Base-by-base conservation (phyloP, 2,113 vertebrate genomes). In the Notothenia rossii region DNA sequence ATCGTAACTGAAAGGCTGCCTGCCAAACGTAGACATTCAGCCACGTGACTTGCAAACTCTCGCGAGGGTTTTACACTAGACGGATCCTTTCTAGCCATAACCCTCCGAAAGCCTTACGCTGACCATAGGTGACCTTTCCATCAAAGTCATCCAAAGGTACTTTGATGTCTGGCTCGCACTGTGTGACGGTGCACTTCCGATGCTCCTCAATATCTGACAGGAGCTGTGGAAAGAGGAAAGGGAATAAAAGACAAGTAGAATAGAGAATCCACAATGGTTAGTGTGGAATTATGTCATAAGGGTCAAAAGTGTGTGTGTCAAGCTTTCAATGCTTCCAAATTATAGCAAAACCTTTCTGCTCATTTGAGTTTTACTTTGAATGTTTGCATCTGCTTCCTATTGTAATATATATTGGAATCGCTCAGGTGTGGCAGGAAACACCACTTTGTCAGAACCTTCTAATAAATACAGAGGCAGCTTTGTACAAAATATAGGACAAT, bases 131-230 rank as follows among this genome's bases (percentile, higher is more conserved):
- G 95, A n/a, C 98, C 73, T 99, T 99, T 36, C 98, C 98, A 81
- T 99, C 98, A 91, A 99, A 99, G 48, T 99, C 98, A 86, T 99
- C 98, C 73, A 98, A 58, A 0, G 98, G 97, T 1, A 99, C 96
- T 92, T 99, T 99, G 79, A 99, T 95, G 86, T 99, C 98, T 1
- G 96, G 93, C 88, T 99, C 98, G 81, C 98, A 97, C 86, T 99
- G 98, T 45, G 97, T 94, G 90, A 99, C 98, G 90, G 97, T 99
- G 89, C 98, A 99, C 78, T 99, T 99, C 72, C 99, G 92, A 81
- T 99, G 98, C 5, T 99, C 98, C 93, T 99, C 98, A 8, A 99
- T 95, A 5, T 99, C 98, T 0, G 97, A 97, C 15, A 99, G 89
- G 56, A 99, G 91, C 98, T 99, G 75, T 12, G 49, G 33, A 61